Evolutionary conservation across 2,797 vertebrate genomes (phyloP).

Genomic region (Pseudochirops corinnae): DNA sequence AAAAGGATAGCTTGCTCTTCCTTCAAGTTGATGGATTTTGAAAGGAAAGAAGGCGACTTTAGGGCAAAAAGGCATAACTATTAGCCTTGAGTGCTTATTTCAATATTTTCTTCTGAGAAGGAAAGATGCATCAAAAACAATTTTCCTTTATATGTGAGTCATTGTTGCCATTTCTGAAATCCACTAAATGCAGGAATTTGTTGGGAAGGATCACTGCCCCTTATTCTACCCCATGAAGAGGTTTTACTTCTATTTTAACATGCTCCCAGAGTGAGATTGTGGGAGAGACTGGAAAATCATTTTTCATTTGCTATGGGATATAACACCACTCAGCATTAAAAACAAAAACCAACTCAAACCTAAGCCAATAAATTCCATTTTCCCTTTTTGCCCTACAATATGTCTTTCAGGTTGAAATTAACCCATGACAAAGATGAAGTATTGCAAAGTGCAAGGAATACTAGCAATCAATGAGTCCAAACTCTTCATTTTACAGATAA

Average conservation of each 20-base stretch:
- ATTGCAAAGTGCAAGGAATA: neutral
- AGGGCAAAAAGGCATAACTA: slow-evolving; percentile 75
- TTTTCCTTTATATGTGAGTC: slow-evolving; percentile 73
- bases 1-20: slow-evolving; percentile 74
- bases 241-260: slow-evolving; percentile 74
- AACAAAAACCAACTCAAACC: neutral
- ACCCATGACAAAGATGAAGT: neutral
- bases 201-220: slow-evolving; percentile 58
- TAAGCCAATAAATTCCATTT: neutral
- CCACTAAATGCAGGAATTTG: slow-evolving; percentile 65
- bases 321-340: neutral
- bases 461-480: neutral
- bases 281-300: slow-evolving; percentile 70
- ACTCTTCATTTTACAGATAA: neutral
- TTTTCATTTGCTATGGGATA: slow-evolving; percentile 52
- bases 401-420: neutral
- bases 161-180: slow-evolving; percentile 62
- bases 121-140: slow-evolving; percentile 74
- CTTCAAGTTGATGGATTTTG: slow-evolving; percentile 66
- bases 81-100: slow-evolving; percentile 78
- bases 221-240: slow-evolving; percentile 62
- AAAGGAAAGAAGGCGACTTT: slow-evolving; percentile 64
- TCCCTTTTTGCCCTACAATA: neutral
- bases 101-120: slow-evolving; percentile 80
- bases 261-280: neutral